A percentile compares a stretch with the other conserved stretches of the same genome.
Conservation (phyloP, 2,888 invertebrate species). For the Drosophila kambysellisi region DNA sequence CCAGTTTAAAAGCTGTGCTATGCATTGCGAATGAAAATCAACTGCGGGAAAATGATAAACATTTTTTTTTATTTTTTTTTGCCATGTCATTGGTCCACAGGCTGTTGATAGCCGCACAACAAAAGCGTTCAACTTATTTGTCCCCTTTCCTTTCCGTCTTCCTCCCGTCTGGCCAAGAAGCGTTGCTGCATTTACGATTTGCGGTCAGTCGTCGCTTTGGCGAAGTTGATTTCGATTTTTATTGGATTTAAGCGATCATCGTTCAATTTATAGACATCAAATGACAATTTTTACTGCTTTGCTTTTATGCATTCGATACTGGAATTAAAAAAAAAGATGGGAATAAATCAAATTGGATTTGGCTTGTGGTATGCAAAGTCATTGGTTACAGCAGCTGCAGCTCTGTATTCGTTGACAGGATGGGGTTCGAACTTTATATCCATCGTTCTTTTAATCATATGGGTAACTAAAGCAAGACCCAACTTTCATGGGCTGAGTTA, state of each 20-base stretch:
- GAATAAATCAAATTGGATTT: conserved; percentile 55
- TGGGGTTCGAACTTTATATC: conserved; percentile 6
- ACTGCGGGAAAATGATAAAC: background rate
- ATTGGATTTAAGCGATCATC: conserved; percentile 59
- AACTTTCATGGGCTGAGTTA: conserved; percentile 57
- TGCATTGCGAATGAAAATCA: background rate
- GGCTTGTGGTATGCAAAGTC: conserved; percentile 41
- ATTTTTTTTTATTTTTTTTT: background rate
- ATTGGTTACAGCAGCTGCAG: conserved; percentile 10
- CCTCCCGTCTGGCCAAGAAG: background rate
- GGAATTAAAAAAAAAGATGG: conserved; percentile 10
- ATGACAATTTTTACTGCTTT: conserved; percentile 56
- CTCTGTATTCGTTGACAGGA: conserved; percentile 1
- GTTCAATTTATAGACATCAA: conserved; percentile 58
- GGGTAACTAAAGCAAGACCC: conserved; percentile 32
- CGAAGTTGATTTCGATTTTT: conserved; percentile 39
- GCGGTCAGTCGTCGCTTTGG: conserved; percentile 33
- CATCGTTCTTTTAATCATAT: conserved; percentile 43
- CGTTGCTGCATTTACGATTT: conserved; percentile 45
- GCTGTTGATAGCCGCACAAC: conserved; percentile 11
- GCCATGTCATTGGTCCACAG: conserved; percentile 18
- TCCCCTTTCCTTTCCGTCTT: background rate
- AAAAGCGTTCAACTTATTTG: conserved; percentile 23
- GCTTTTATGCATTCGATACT: conserved; percentile 43
- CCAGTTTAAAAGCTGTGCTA: background rate